Evolutionary conservation across 1,140 invertebrate species (phyloP), one percentile per base, ranked within the genome.

Genomic region (Drosophila arizonae): DNA sequence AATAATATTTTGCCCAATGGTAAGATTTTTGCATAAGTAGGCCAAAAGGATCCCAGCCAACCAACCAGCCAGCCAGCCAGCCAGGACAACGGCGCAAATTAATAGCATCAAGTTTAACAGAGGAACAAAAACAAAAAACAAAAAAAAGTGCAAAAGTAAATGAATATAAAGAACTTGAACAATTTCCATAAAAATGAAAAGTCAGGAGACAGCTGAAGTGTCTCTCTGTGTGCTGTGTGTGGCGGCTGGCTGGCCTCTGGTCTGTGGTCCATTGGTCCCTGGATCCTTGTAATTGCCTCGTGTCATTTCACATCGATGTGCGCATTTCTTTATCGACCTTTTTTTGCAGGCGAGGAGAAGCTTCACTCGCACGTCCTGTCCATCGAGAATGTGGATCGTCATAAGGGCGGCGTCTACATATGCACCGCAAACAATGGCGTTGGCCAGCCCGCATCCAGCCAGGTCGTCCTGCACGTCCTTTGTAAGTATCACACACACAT

Each of bases 341-440:
- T 39, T 33, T 33, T 79, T 89, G 6, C 90, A 87, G 93, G 93
- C 65, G 93, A 93, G 52, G 93, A 93, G 77, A 93, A 93, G 72
- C 84, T 92, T 8, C 90, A 92, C 66, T 92, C 93, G 30, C 92
- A 93, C 61, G 89, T 92, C 43, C 86, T 93, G 39, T 90, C 91
- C 58, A 90, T 93, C 57, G 93, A 93, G 62, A 91, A 90, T 71
- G 93, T 93, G 50, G 93, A 93, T 76, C 86, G 94, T 54, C 94
- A 94, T 80, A 94, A 94, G 72, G 94, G 94, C 26, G 94, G 94
- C 13, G 90, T 93, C 52, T 95, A 95, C 88, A 92, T 93, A 71
- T 95, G 94, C 78, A 94, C 93, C 6, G 94, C 94, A 30, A 93
- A 93, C 85, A 95, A 95, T 87, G 93, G 93, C 24, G 94, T 95